phyloP scores from a whole-genome alignment of 2,797 vertebrate genomes.

The Lagodon rhomboides region DNA sequence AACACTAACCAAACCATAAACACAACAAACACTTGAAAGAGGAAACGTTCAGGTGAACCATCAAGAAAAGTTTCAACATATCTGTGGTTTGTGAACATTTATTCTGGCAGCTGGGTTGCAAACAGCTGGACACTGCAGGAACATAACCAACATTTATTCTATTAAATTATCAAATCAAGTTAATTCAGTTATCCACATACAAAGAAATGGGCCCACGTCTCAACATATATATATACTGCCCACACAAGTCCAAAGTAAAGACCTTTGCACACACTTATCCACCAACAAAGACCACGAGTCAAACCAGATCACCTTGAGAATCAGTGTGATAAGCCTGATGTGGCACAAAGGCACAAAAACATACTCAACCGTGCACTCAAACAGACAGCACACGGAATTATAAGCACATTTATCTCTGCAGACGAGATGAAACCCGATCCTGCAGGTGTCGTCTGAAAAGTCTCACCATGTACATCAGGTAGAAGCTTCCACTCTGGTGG shows the following conservation, averaged over 20 bases:
- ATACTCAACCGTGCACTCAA: neutral
- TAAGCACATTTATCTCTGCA: neutral
- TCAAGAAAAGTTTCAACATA: too few relatives aligned
- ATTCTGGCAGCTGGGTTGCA: too few relatives aligned
- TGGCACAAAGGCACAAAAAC: neutral
- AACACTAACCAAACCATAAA: too few relatives aligned
- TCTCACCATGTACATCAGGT: conserved; percentile 89
- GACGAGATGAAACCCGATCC: neutral
- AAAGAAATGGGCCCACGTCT: neutral
- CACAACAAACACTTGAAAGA: too few relatives aligned
- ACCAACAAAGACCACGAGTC: neutral
- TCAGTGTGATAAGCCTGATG: conserved; percentile 46
- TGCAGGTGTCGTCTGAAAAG: neutral
- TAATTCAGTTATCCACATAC: neutral
- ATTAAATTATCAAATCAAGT: neutral
- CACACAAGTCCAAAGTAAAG: neutral
- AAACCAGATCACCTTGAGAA: conserved; percentile 22
- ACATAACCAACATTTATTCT: too few relatives aligned
- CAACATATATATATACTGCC: too few relatives aligned
- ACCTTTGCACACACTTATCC: neutral
- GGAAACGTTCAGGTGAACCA: too few relatives aligned
- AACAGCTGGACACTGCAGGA: too few relatives aligned
- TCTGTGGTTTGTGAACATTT: too few relatives aligned
- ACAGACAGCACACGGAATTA: neutral
- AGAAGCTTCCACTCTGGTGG: conserved; percentile 85